Evolutionary conservation across 2,888 invertebrate species (phyloP), one percentile per base, ranked within the genome.

Genomic region (Siphlonurus alternatus): DNA sequence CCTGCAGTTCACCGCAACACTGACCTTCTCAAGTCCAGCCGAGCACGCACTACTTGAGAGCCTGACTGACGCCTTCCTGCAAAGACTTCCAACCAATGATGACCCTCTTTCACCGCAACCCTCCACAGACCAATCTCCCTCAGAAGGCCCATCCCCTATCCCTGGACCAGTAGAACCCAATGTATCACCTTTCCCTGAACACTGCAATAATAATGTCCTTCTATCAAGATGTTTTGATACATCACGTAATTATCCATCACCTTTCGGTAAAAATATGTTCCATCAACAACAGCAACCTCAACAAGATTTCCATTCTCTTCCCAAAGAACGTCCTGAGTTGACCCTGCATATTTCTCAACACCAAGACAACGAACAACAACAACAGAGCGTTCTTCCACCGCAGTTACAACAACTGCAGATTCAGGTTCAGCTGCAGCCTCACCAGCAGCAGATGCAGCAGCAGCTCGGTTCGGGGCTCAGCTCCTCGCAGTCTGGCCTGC

Each of bases 1-100:
- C 25, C 78, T 89, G 61, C 90, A 89, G 71, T 90, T 92, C 73
- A 86, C 87, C 7, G 89, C 88, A 1, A 89, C 89, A 0, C 74
- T 92, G 63, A 89, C 89, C 62, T 88, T 92, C 72, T 85, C 87
- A 61, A 85, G 85, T 61, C 83, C 88, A 18, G 86, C 88, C 51
- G 90, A 90, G 75, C 85, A 87, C 70, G 75, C 75, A 1, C 81
- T 85, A 1, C 78, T 91, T 62, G 89, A 89, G 70, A 86, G 85
- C 70, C 77, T 91, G 15, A 85, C 87, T 51, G 91, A 91, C 73
- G 85, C 89, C 0, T 87, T 91, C 73, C 77, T 92, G 66, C 88
- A 88, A 71, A 81, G 88, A 70, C 76, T 83, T 66, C 83, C 83
- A n/a, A 63, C 67, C 1, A 62, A 60, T n/a, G 64, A 64, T 53